Percentiles rank a stretch among this genome's conserved stretches.
These are phyloP conservation scores for Nerophis lumbriciformis DNA, from an alignment of 2,113 vertebrate genomes.

Conservation along the genomic window DNA sequence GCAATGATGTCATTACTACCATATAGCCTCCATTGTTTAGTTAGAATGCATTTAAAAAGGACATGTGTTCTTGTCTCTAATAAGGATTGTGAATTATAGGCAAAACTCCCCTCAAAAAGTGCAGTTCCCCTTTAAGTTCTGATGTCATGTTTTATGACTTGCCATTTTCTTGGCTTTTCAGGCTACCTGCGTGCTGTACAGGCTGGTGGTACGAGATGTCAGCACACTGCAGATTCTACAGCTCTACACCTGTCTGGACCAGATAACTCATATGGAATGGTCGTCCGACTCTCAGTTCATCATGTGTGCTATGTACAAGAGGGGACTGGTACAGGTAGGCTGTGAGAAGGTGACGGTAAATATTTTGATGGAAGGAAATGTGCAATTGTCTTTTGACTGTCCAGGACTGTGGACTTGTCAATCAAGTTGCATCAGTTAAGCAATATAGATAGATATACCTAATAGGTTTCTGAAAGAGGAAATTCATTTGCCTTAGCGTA, in stretches of 20 bases:
- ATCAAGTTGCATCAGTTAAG: too few relatives aligned
- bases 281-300: conserved; percentile 91
- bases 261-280: conserved; percentile 88
- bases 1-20: too few relatives aligned
- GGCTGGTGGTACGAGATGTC: conserved; percentile 82
- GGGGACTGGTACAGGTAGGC: conserved; percentile 88
- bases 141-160: background rate
- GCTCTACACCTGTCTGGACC: conserved; percentile 90
- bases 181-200: conserved; percentile 91
- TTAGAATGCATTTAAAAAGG: too few relatives aligned
- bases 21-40: too few relatives aligned
- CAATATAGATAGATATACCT: background rate
- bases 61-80: too few relatives aligned
- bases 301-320: conserved; percentile 91
- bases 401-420: too few relatives aligned
- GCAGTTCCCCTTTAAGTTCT: background rate
- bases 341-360: background rate
- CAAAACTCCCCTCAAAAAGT: too few relatives aligned
- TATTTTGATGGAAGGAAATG: background rate
- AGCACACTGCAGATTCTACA: conserved; percentile 80
- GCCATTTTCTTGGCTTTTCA: conserved; percentile 42
- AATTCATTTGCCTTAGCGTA: too few relatives aligned
- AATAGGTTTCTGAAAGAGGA: too few relatives aligned
- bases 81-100: too few relatives aligned
- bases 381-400: too few relatives aligned